Conservation (phyloP, 2,113 vertebrate genomes). For the Empidonax traillii region DNA sequence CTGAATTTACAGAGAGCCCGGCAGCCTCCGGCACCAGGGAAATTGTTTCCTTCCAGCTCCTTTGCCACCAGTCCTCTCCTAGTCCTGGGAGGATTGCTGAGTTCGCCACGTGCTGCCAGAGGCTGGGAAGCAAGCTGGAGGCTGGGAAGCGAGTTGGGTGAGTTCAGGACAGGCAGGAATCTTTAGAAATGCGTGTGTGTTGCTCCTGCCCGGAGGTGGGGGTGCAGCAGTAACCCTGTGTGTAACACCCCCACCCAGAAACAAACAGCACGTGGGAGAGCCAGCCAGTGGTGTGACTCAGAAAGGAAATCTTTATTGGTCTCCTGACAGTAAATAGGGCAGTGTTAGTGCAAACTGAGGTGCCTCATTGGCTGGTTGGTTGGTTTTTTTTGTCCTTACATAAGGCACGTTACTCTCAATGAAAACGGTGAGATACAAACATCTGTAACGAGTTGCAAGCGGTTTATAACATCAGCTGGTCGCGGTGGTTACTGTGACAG, state of each 20-base stretch:
- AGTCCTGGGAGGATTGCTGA: background rate
- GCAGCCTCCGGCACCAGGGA: background rate
- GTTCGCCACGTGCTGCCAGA: background rate
- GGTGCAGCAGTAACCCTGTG: background rate
- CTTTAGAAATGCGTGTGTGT: background rate
- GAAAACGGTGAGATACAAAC: constrained; percentile 7
- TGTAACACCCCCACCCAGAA: background rate
- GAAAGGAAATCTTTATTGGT: constrained; percentile 29
- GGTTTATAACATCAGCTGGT: background rate
- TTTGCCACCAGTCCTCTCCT: background rate
- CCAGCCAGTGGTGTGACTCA: background rate
- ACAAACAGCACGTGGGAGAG: background rate
- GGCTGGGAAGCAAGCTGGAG: background rate
- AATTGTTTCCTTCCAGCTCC: background rate
- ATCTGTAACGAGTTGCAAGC: background rate
- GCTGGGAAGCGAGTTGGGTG: background rate
- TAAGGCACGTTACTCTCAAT: background rate
- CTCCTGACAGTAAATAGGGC: constrained; percentile 36
- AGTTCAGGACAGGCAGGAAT: background rate
- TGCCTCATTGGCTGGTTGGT: background rate
- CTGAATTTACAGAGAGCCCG: background rate
- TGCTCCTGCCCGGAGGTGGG: background rate
- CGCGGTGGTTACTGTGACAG: background rate
- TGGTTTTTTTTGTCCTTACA: background rate
- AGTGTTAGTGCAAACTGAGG: constrained; percentile 69